A percentile compares a stretch with the other conserved stretches of the same genome.
phyloP scores from a whole-genome alignment of 2,888 invertebrate species.

The Lasioglossum lativentre region DNA sequence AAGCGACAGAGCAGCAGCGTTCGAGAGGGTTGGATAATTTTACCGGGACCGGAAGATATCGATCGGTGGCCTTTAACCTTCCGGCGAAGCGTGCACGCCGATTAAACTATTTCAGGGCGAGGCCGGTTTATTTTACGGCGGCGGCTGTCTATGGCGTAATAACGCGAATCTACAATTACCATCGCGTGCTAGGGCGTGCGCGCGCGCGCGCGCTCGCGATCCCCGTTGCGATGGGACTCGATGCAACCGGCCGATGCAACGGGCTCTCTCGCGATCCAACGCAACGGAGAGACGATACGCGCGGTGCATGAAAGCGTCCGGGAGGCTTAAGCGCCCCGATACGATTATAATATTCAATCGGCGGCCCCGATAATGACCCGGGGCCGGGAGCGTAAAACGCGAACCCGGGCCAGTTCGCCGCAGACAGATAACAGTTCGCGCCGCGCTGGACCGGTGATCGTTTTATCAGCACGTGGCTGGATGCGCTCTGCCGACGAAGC shows the following conservation, averaged over 20 bases:
- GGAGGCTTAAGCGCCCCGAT: constrained; percentile 41
- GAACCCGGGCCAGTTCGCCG: constrained; percentile 29
- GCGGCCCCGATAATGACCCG: constrained; percentile 36
- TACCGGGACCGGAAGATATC: constrained; percentile 31
- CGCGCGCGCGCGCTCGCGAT: not conserved
- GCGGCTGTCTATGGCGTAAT: constrained; percentile 15
- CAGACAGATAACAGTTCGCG: constrained; percentile 54
- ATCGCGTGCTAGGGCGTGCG: not conserved
- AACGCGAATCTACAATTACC: constrained; percentile 23
- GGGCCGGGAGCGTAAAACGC: constrained; percentile 27
- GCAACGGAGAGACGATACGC: not conserved
- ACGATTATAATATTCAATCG: constrained; percentile 62
- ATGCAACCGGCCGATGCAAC: not conserved
- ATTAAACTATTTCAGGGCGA: constrained; percentile 40
- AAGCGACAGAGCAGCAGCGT: constrained; percentile 9
- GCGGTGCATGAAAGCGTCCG: constrained; percentile 26
- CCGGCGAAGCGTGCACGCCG: constrained; percentile 33
- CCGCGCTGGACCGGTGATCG: constrained; percentile 48
- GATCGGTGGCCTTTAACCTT: constrained; percentile 40
- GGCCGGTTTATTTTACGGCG: constrained; percentile 38
- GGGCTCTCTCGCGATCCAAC: not conserved
- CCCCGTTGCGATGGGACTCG: not conserved
- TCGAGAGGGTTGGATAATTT: constrained; percentile 32
- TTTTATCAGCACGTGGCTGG: constrained; percentile 61
- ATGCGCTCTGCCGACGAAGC: constrained; percentile 38